Evolutionary conservation across 2,113 vertebrate species (phyloP).

Genomic region (Atrichornis clamosus): DNA sequence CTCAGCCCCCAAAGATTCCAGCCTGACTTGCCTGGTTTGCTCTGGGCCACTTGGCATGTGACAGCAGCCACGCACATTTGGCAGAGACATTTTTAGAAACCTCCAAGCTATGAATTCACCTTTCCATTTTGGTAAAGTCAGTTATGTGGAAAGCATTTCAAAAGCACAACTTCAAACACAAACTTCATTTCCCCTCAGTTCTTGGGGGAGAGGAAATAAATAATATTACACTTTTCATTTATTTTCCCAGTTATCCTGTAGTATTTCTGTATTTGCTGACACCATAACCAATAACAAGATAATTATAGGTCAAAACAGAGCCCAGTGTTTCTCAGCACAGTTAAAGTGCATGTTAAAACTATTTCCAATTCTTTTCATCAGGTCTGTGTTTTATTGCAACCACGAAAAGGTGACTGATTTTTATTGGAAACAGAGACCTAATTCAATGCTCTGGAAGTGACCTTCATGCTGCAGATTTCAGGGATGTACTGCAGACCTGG

Average conservation of each 20-base stretch:
- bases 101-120: constrained; percentile 51
- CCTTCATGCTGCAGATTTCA: neutral
- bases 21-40: constrained; percentile 34
- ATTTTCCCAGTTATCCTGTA: neutral
- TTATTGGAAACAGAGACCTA: neutral
- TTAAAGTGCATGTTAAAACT: accelerated
- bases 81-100: constrained; percentile 66
- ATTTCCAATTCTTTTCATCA: neutral
- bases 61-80: constrained; percentile 49
- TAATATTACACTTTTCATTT: neutral
- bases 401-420: neutral
- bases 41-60: constrained; percentile 57
- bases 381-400: neutral
- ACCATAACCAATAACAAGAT: neutral
- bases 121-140: constrained; percentile 37
- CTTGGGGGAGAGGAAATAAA: neutral
- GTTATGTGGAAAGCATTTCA: constrained; percentile 50
- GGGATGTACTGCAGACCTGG: accelerated
- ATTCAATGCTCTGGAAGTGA: neutral
- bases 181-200: neutral
- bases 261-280: neutral
- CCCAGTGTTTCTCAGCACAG: neutral
- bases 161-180: neutral
- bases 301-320: neutral
- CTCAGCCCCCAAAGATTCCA: constrained; percentile 62